Evolutionary conservation across 2,797 vertebrate genomes (phyloP).

Genomic region (Leucoraja ocellata): DNA sequence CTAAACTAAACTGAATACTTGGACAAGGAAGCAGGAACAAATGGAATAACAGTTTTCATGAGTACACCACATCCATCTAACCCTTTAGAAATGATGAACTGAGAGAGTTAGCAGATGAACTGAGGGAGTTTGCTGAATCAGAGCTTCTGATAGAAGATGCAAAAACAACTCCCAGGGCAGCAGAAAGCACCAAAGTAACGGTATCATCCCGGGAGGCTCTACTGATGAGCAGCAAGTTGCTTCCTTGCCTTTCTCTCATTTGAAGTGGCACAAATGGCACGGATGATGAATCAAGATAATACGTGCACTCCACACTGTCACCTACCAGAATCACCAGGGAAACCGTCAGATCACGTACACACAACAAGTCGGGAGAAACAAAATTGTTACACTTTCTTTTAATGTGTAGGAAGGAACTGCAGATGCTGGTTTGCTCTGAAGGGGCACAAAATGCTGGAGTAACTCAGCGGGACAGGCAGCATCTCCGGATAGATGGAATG

Average conservation of each 20-base stretch:
- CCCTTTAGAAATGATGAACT: background rate
- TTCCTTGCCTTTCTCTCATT: background rate
- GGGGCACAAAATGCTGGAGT: no score
- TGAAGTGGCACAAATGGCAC: background rate
- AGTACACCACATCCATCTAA: background rate
- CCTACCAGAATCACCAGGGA: background rate
- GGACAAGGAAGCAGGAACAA: background rate
- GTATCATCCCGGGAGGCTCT: background rate
- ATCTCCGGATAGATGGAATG: no score
- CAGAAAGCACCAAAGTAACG: background rate
- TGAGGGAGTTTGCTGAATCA: background rate
- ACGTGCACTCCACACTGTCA: background rate
- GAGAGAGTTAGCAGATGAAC: background rate
- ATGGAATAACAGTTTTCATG: background rate
- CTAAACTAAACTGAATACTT: background rate
- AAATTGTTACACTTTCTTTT: background rate
- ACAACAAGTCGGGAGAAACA: background rate
- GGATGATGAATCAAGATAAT: background rate
- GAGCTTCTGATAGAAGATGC: background rate
- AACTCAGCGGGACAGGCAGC: no score
- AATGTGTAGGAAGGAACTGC: background rate
- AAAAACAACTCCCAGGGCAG: background rate
- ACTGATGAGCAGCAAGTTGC: background rate
- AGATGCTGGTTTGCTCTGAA: no score
- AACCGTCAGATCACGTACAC: background rate